Conservation (phyloP, 2,888 invertebrate genomes). For the Ferrisia virgata region DNA sequence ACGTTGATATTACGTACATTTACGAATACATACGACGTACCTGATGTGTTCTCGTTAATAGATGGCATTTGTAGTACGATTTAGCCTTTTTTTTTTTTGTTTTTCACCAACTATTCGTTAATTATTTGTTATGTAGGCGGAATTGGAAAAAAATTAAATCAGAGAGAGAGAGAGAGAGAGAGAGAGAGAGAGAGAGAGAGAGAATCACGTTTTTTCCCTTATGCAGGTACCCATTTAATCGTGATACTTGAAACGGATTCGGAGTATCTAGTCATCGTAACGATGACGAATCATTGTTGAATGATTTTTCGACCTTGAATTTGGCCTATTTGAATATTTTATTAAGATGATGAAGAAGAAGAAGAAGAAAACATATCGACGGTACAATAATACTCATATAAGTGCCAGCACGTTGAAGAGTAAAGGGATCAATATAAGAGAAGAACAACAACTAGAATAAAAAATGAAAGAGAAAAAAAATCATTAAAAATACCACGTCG, state of each 20-base stretch:
- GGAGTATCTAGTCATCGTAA: neutral
- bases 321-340: conserved; percentile 14
- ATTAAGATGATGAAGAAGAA: neutral
- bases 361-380: neutral
- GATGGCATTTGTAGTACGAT: too few relatives aligned
- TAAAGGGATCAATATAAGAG: neutral
- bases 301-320: conserved; percentile 13
- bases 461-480: neutral
- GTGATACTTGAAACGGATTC: neutral
- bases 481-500: neutral
- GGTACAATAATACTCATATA: too few relatives aligned
- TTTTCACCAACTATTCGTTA: neutral
- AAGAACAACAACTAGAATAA: neutral
- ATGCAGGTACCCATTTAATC: neutral
- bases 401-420: neutral
- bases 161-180: neutral
- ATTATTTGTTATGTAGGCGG: neutral
- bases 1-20: neutral
- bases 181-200: neutral
- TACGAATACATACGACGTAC: neutral
- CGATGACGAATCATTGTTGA: conserved; percentile 12
- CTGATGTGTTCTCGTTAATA: too few relatives aligned
- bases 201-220: neutral
- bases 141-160: neutral
- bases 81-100: neutral